Evolutionary conservation across 2,797 vertebrate genomes (phyloP).

Genomic region (Otus scops): DNA sequence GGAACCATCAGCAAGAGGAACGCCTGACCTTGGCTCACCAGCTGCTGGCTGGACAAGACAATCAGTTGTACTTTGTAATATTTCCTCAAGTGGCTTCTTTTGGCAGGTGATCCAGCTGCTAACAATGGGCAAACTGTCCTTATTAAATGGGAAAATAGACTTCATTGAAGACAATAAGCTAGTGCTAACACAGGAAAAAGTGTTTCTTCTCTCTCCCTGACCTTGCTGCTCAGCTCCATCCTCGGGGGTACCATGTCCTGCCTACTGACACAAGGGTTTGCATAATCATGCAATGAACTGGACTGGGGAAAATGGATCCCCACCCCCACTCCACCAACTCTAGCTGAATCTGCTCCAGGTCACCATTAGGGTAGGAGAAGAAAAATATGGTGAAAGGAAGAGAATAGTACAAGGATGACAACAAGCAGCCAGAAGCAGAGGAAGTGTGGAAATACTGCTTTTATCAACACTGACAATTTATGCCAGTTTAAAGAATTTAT

Average conservation of each 20-base stretch:
- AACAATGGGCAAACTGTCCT: not conserved
- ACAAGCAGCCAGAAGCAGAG: not conserved
- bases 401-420: not conserved
- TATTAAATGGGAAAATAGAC: not conserved
- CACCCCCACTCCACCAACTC: not conserved
- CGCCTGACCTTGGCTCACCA: not conserved
- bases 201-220: not conserved
- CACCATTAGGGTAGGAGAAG: not conserved
- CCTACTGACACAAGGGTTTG: not conserved
- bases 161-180: not conserved
- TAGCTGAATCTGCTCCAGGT: not conserved
- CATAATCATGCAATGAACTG: not conserved
- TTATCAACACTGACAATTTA: not conserved
- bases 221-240: not conserved
- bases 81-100: not conserved
- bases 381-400: not conserved
- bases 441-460: not conserved
- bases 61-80: not conserved
- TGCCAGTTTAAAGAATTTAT: not conserved
- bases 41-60: not conserved
- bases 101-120: not conserved
- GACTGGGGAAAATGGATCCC: not conserved
- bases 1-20: not conserved
- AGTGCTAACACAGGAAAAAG: not conserved
- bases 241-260: not conserved